Evolutionary conservation across 2,888 invertebrate species (phyloP).

Genomic region (Eudasyphora cyanicolor): DNA sequence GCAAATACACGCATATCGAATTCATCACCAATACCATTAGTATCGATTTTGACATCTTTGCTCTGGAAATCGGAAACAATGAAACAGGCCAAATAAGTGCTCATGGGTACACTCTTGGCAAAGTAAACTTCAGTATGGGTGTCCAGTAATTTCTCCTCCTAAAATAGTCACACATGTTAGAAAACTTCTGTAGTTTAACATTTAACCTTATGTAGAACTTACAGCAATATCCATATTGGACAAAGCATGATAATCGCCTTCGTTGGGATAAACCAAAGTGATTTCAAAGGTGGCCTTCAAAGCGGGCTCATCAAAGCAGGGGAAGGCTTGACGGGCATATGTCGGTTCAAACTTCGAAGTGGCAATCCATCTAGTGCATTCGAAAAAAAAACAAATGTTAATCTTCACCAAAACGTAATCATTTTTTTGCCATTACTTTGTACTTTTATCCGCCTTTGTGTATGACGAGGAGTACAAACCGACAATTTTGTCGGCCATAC

Average conservation of each 20-base stretch:
- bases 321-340: slow-evolving; percentile 94
- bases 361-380: slow-evolving; percentile 90
- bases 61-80: slow-evolving; percentile 92
- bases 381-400: too few relatives aligned
- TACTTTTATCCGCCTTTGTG: slow-evolving; percentile 76
- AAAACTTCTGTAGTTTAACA: not conserved
- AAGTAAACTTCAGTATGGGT: slow-evolving; percentile 86
- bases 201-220: slow-evolving; percentile 2
- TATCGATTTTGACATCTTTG: slow-evolving; percentile 81
- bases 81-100: slow-evolving; percentile 95
- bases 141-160: slow-evolving; percentile 75
- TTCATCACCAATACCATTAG: slow-evolving; percentile 82
- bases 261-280: slow-evolving; percentile 86
- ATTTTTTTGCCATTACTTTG: slow-evolving; percentile 62
- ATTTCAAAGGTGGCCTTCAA: slow-evolving; percentile 93
- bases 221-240: slow-evolving; percentile 92
- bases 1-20: slow-evolving; percentile 89
- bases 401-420: not conserved
- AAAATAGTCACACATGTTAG: not conserved
- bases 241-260: slow-evolving; percentile 85
- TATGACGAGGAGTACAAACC: slow-evolving; percentile 88
- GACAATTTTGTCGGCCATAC: slow-evolving; percentile 85
- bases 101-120: slow-evolving; percentile 93
- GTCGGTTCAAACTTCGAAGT: slow-evolving; percentile 98
- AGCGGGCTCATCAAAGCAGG: slow-evolving; percentile 96